A percentile compares a stretch with the other conserved stretches of the same genome.
phyloP scores from a whole-genome alignment of 1,140 invertebrate genomes.

The Magallana gigas region DNA sequence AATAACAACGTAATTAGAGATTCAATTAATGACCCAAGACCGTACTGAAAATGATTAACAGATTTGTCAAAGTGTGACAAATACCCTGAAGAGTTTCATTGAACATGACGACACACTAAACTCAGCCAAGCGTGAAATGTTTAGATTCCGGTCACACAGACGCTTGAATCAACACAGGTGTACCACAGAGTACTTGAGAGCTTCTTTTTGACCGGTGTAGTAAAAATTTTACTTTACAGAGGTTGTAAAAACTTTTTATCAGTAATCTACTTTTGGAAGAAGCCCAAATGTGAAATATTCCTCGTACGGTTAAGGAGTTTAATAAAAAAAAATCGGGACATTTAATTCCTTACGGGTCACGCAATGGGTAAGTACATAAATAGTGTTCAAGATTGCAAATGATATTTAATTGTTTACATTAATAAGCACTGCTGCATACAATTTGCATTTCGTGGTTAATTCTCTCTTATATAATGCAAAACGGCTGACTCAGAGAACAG shows the following conservation, averaged over 20 bases:
- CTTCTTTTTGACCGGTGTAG: background rate
- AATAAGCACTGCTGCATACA: background rate
- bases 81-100: constrained; percentile 22
- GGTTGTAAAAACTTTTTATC: background rate
- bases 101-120: constrained; percentile 1
- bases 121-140: background rate
- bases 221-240: background rate
- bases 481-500: no score
- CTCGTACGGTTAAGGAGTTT: no score
- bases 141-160: background rate
- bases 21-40: background rate
- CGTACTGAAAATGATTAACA: background rate
- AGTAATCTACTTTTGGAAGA: background rate
- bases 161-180: constrained; percentile 13
- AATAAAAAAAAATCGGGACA: no score
- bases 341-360: no score
- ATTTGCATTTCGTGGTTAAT: background rate
- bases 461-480: background rate
- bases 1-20: background rate
- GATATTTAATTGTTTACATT: background rate
- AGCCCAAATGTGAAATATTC: background rate
- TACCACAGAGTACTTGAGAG: background rate
- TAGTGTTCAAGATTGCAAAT: background rate
- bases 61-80: background rate
- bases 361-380: background rate